Evolutionary conservation across 2,888 invertebrate genomes (phyloP), one percentile per base, ranked within the genome.

Genomic region (Sphaerophoria taeniata): DNA sequence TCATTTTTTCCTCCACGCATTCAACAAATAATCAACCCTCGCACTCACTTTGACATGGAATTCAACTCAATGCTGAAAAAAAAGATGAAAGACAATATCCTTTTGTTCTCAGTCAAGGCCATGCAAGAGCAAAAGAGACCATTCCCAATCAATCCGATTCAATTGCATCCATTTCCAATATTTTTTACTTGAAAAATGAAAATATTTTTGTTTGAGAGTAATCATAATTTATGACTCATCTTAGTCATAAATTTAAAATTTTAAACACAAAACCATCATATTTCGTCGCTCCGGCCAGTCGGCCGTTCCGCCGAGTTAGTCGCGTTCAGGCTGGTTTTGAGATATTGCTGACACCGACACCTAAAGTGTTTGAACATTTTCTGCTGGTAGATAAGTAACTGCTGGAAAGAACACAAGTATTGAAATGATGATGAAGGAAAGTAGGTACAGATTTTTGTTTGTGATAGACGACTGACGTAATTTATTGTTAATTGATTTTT

Each of bases 401-500:
- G 7, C 4, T 3, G 1, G 6, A 7, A 7, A 7, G 0, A 0
- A 65, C 11, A 34, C 3, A 65, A 16, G 34, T 34, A 49, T 65
- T 49, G 34, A 47, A 60, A n/a, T 24, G 33, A 60, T 24, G 71
- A 16, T 55, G 14, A 51, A 39, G 33, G 5, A 43, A 51, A 55
- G 55, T 39, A 67, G 36, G 47, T 70, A n/a, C n/a, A n/a, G n/a
- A n/a, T 16, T 34, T 51, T 31, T 43, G 61, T 49, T 16, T 69
- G 70, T 81, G 80, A 85, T 65, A 85, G 85, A 85, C 81, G 85
- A 73, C 73, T 81, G 85, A 81, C 81, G 58, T 85, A 81, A 85
- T 85, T 85, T 81, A 85, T 85, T 81, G 76, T 70, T 81, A 85
- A 81, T 81, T 85, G 85, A 85, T 85, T 85, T 85, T 85, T 85